These are phyloP conservation scores for Megastigmus dorsalis DNA, from an alignment of 2,888 invertebrate species.

Conservation along the genomic window DNA sequence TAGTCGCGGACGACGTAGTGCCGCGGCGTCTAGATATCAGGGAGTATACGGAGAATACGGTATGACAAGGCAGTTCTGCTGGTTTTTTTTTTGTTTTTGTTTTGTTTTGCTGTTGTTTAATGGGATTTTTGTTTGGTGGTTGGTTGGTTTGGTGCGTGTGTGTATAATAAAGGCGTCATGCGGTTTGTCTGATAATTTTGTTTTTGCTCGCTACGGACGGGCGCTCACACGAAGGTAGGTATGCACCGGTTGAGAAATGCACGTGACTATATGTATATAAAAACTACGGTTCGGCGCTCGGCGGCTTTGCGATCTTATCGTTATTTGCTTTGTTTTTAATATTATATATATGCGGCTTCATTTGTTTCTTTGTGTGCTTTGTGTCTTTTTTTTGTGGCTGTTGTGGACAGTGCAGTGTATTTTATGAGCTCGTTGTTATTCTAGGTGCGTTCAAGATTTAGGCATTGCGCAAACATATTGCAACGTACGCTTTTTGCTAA, in stretches of 20 bases:
- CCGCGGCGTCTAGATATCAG: constrained; percentile 83
- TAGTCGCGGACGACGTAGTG: constrained; percentile 90
- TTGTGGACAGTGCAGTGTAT: not conserved
- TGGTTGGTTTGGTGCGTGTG: no score
- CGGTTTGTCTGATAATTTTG: constrained; percentile 3
- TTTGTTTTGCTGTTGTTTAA: constrained; percentile 5
- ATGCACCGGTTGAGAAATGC: constrained; percentile 32
- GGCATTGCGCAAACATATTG: not conserved
- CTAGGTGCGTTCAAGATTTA: no score
- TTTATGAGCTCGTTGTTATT: not conserved
- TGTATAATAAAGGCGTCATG: constrained; percentile 26
- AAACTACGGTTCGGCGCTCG: no score
- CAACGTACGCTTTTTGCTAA: not conserved
- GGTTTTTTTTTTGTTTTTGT: constrained; percentile 26
- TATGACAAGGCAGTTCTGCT: constrained; percentile 58
- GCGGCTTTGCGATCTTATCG: not conserved
- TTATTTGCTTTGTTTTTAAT: no score
- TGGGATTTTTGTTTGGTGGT: constrained; percentile 32
- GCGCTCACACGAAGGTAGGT: constrained; percentile 51
- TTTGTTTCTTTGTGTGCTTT: no score
- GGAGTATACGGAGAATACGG: constrained; percentile 46
- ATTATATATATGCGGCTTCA: no score
- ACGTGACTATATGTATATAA: not conserved
- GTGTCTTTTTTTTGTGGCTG: no score
- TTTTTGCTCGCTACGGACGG: constrained; percentile 27